These are phyloP conservation scores for Suillia variegata DNA, from an alignment of 2,888 invertebrate genomes.

Conservation along the genomic window DNA sequence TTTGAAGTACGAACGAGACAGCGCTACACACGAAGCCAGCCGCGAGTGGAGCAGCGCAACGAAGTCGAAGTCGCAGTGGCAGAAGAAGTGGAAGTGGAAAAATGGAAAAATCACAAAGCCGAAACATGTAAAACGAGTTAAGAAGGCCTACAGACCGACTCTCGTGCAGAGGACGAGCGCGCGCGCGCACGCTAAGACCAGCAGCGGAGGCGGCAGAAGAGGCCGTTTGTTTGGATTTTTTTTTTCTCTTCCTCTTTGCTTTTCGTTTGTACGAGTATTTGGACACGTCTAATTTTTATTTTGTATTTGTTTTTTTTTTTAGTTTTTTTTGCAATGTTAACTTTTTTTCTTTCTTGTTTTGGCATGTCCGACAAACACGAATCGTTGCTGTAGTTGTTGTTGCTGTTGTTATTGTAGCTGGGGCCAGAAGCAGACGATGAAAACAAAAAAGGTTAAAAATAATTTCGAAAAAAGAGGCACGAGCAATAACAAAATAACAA, in stretches of 20 bases:
- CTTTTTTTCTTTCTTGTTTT: conserved; percentile 2
- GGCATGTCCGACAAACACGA: background rate
- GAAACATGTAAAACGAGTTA: conserved; percentile 14
- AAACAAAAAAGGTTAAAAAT: conserved; percentile 21
- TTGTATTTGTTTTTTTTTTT: background rate
- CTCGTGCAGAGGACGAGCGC: too few species aligned
- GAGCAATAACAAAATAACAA: too few species aligned
- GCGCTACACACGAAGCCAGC: background rate
- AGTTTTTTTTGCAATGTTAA: background rate
- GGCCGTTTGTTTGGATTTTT: background rate
- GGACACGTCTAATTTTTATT: background rate
- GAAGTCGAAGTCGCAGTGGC: background rate
- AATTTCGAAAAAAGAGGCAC: background rate
- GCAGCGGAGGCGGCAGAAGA: background rate
- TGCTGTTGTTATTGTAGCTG: background rate
- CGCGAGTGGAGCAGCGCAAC: background rate
- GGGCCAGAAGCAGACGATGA: conserved; percentile 21
- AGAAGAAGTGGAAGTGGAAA: too few species aligned
- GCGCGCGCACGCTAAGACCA: background rate
- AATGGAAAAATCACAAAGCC: background rate
- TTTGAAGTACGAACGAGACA: too few species aligned
- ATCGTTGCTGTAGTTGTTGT: background rate
- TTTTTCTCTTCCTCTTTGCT: background rate
- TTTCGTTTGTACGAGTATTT: conserved; percentile 4
- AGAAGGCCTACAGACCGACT: conserved; percentile 31